A percentile compares a stretch with the other conserved stretches of the same genome.
These are phyloP conservation scores for Equus quagga DNA, from an alignment of 2,113 vertebrate species.

Conservation along the genomic window DNA sequence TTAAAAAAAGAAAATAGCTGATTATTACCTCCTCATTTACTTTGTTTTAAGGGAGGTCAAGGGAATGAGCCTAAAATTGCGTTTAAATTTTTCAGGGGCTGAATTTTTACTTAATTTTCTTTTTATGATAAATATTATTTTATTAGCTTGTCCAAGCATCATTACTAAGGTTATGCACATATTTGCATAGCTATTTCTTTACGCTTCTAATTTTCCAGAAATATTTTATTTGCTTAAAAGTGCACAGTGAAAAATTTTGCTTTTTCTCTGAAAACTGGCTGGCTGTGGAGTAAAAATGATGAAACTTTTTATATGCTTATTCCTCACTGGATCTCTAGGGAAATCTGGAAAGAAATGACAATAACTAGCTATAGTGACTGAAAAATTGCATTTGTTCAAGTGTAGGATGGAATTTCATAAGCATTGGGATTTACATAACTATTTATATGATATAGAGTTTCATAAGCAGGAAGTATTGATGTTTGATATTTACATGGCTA, in stretches of 20 bases:
- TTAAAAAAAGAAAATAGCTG: slow-evolving; percentile 74
- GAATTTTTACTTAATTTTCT: slow-evolving; percentile 73
- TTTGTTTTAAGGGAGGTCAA: slow-evolving; percentile 78
- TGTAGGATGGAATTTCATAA: slow-evolving; percentile 78
- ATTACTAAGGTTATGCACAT: slow-evolving; percentile 47
- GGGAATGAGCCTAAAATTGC: slow-evolving; percentile 61
- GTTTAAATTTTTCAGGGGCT: slow-evolving; percentile 68
- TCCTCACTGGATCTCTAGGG: slow-evolving; percentile 72
- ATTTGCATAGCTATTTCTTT: slow-evolving; percentile 68
- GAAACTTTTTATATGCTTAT: slow-evolving; percentile 74
- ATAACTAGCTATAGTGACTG: slow-evolving; percentile 74
- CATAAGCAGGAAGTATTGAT: slow-evolving; percentile 72
- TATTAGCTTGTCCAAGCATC: slow-evolving; percentile 58
- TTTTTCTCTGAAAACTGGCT: slow-evolving; percentile 55
- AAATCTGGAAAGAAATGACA: slow-evolving; percentile 76
- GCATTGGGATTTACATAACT: slow-evolving; percentile 78
- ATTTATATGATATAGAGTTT: slow-evolving; percentile 78
- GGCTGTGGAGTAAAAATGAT: slow-evolving; percentile 72
- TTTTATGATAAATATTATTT: slow-evolving; percentile 70
- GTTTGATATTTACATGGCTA: slow-evolving; percentile 71
- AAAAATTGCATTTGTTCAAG: slow-evolving; percentile 82
- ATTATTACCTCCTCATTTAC: slow-evolving; percentile 74
- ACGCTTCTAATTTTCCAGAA: slow-evolving; percentile 58
- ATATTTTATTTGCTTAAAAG: slow-evolving; percentile 73
- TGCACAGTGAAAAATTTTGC: slow-evolving; percentile 38